Evolutionary conservation across 30 jellyfish, hydroid and myxozoan species (phyloP), one percentile per base, ranked within the genome.

Genomic region (Sanderia malayensis): DNA sequence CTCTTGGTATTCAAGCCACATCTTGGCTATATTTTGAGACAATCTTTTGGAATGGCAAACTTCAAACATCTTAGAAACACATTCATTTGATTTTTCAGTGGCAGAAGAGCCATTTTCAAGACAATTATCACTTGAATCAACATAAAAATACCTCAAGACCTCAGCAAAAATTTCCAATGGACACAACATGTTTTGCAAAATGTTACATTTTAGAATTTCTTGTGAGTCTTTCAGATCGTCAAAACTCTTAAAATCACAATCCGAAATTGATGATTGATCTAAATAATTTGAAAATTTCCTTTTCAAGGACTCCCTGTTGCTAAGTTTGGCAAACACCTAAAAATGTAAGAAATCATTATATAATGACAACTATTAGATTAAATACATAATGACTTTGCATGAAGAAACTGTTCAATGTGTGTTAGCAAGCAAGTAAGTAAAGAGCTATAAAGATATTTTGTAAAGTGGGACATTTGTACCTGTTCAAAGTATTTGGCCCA

Each of bases 401-500:
- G n/a, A n/a, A n/a, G n/a, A n/a, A n/a, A n/a, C n/a, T n/a, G n/a
- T n/a, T n/a, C n/a, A n/a, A n/a, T n/a, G n/a, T n/a, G n/a, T n/a
- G n/a, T n/a, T n/a, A n/a, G n/a, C n/a, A n/a, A n/a, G n/a, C n/a
- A n/a, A n/a, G n/a, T n/a, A n/a, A n/a, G n/a, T n/a, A n/a, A n/a
- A n/a, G n/a, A n/a, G n/a, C n/a, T n/a, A n/a, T n/a, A n/a, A n/a
- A n/a, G n/a, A n/a, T n/a, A n/a, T n/a, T n/a, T n/a, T n/a, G n/a
- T n/a, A n/a, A n/a, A n/a, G n/a, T n/a, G n/a, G 52, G 13, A 37
- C 6, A 4, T 37, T 37, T 37, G 19, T 67, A 80, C 96, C 91
- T 81, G 94, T 57, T 88, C 92, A 81, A 88, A 88, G 62, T 88
- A 88, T 44, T 47, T 75, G 9, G 95, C 94, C 97, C 97, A 88